Conservation (phyloP, 1,140 invertebrate species). For the Drosophila sechellia region DNA sequence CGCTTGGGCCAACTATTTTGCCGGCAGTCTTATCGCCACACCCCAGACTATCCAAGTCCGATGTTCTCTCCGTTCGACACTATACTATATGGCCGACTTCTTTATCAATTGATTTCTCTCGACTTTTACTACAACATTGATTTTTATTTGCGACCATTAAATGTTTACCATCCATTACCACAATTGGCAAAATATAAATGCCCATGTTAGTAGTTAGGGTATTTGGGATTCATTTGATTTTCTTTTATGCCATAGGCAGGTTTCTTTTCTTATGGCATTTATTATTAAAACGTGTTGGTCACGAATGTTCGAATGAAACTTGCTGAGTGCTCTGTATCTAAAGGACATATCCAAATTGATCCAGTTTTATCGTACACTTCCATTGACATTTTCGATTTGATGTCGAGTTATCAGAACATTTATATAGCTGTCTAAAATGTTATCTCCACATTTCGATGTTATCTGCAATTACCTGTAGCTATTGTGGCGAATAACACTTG, state of each 20-base stretch:
- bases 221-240: conserved; percentile 2
- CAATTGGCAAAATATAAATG: conserved; percentile 6
- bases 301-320: neutral
- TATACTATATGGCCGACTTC: neutral
- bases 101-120: conserved; percentile 8
- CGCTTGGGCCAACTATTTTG: conserved; percentile 20
- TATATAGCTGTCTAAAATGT: neutral
- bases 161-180: conserved; percentile 17
- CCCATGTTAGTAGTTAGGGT: conserved; percentile 10
- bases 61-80: neutral
- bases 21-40: conserved; percentile 17
- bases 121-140: neutral
- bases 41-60: conserved; percentile 19
- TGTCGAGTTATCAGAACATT: neutral
- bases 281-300: neutral
- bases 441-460: neutral
- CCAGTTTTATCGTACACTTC: neutral
- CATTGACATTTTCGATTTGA: neutral
- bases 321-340: neutral
- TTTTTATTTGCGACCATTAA: conserved; percentile 26
- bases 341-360: neutral
- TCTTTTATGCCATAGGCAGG: conserved; percentile 11
- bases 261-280: conserved; percentile 6
- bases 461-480: conserved; percentile 2
- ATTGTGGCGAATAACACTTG: neutral